These are phyloP conservation scores for Rhynchotus rufescens DNA, from an alignment of 2,797 vertebrate species.

Conservation along the genomic window DNA sequence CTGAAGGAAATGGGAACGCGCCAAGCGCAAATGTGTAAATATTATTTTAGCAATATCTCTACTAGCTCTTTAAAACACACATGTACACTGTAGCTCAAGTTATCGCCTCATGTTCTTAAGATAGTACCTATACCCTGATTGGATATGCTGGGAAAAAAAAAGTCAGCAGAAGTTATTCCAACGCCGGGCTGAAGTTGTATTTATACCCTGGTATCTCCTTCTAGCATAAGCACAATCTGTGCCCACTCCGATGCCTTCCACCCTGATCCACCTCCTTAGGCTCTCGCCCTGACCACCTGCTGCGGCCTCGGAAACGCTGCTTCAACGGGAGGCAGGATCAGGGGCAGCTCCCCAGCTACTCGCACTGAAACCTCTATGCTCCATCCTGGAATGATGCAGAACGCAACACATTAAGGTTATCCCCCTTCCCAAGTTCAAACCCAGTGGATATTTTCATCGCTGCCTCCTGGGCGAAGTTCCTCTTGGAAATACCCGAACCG, in stretches of 20 bases:
- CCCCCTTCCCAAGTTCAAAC: conserved; percentile 15
- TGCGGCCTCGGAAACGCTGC: neutral
- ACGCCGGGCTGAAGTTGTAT: neutral
- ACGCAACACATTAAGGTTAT: neutral
- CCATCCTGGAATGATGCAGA: neutral
- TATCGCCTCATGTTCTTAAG: neutral
- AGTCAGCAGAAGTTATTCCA: conserved; percentile 12
- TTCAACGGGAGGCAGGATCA: conserved; percentile 4
- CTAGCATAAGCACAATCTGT: neutral
- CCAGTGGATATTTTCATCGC: neutral
- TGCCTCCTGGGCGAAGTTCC: neutral
- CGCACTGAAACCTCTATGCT: conserved; percentile 50
- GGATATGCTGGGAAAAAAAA: neutral
- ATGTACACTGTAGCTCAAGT: neutral
- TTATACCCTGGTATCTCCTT: conserved; percentile 15
- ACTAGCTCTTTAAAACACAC: conserved; percentile 19
- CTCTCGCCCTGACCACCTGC: conserved; percentile 41
- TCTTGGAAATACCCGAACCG: neutral
- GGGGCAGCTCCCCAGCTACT: conserved; percentile 20
- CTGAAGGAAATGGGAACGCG: neutral
- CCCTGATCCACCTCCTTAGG: neutral
- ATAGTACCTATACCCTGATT: neutral
- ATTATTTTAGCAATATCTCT: neutral
- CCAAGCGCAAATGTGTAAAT: neutral
- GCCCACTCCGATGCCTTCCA: conserved; percentile 34